Base-by-base conservation (phyloP, 2,888 invertebrate genomes). In the Drosophila longiperda region DNA sequence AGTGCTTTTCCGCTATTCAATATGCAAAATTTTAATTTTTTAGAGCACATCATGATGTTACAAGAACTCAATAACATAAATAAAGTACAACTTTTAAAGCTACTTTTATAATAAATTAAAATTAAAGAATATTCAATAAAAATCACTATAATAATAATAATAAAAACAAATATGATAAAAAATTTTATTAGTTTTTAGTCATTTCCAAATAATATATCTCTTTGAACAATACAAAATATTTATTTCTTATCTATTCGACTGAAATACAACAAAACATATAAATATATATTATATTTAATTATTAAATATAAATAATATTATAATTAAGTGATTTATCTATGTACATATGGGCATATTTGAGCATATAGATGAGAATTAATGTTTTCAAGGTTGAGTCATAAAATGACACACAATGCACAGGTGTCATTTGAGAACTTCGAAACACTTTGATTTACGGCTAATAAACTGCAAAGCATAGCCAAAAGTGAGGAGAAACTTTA, bases 381-480 rank as follows among this genome's bases (percentile, higher is more conserved):
- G 52, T 55, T 55, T 33, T 54, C 17, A 68, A 75, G 83, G 73
- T 70, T 65, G 53, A 23, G 49, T 20, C 69, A 88, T 86, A 73
- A 82, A 85, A 80, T 64, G 79, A 64, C 63, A 20, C 67, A 70
- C 69, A 61, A 26, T 15, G 45, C 65, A 67, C 85, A 90, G 90
- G 89, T 89, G 90, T 66, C 68, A 60, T 74, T 60, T 52, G 33
- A 8, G 60, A 64, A 64, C 57, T 73, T 59, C 42, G 54, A 63
- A 63, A 81, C 54, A 65, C 64, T 86, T 81, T 72, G 87, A 85
- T 87, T 85, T 89, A 85, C 78, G 87, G 73, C 66, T 63, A 87
- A 89, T 84, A 90, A 85, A 89, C 75, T 87, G 84, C 68, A 87
- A 87, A 73, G 71, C 82, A 73, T 72, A 87, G 87, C 61, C 60